Conservation (phyloP, 2,113 vertebrate genomes). For the Bufo bufo region DNA sequence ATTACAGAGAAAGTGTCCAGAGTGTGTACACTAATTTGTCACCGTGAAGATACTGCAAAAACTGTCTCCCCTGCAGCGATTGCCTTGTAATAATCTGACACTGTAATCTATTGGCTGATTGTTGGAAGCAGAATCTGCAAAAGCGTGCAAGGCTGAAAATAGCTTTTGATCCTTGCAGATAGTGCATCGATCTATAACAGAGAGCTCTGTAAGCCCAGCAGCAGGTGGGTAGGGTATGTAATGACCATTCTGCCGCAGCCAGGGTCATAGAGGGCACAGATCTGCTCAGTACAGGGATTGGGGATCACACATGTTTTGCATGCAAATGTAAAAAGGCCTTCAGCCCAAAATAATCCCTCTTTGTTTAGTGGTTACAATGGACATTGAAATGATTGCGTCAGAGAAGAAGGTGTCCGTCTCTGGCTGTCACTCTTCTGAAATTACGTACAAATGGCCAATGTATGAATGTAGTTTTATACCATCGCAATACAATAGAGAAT, state of each 20-base stretch:
- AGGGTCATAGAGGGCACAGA: neutral
- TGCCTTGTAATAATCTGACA: neutral
- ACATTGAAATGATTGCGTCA: neutral
- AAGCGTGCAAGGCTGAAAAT: too few species aligned
- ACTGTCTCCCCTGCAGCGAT: neutral
- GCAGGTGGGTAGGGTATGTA: neutral
- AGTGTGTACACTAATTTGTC: neutral
- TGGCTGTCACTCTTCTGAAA: neutral
- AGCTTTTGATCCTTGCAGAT: neutral
- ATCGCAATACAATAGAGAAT: too few species aligned
- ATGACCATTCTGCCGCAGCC: neutral
- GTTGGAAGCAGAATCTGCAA: neutral
- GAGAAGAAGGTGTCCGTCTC: neutral
- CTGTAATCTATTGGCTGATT: neutral
- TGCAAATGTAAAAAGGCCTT: slow-evolving; percentile 22
- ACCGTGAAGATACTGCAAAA: neutral
- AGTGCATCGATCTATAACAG: neutral
- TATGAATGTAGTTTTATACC: neutral
- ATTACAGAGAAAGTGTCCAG: neutral
- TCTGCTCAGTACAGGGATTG: neutral
- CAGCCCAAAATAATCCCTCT: slow-evolving; percentile 39
- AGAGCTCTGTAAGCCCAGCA: neutral
- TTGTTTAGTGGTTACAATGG: slow-evolving; percentile 16
- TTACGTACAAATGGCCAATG: neutral
- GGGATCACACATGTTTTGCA: slow-evolving; percentile 10